phyloP scores from a whole-genome alignment of 2,888 invertebrate genomes.

The Ophion ventricosus region DNA sequence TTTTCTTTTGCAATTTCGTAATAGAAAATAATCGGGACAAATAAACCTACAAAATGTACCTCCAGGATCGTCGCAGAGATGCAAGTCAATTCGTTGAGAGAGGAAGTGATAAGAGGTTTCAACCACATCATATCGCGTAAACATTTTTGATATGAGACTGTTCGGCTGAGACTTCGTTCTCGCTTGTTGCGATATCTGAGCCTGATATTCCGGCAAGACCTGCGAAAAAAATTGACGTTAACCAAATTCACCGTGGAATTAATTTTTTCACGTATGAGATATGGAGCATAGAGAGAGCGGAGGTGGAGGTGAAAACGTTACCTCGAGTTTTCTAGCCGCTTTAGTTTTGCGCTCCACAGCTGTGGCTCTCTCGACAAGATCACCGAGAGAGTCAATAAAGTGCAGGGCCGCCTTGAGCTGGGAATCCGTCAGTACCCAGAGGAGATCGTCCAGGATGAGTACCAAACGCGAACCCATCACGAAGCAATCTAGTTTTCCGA shows the following conservation, averaged over 20 bases:
- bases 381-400: slow-evolving; percentile 93
- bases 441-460: slow-evolving; percentile 96
- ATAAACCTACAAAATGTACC: slow-evolving; percentile 83
- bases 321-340: slow-evolving; percentile 93
- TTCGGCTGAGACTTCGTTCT: slow-evolving; percentile 81
- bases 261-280: not conserved
- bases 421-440: slow-evolving; percentile 98
- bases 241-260: not conserved
- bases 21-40: not conserved
- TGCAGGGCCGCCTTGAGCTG: slow-evolving; percentile 96
- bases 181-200: slow-evolving; percentile 87
- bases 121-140: slow-evolving; percentile 95
- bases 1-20: not conserved
- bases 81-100: slow-evolving; percentile 96
- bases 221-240: slow-evolving; percentile 72
- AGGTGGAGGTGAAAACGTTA: slow-evolving; percentile 75
- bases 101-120: slow-evolving; percentile 99
- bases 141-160: slow-evolving; percentile 86
- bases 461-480: slow-evolving; percentile 96
- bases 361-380: slow-evolving; percentile 92
- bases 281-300: not conserved
- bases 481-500: slow-evolving; percentile 90
- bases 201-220: slow-evolving; percentile 90
- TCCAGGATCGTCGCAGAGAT: slow-evolving; percentile 97
- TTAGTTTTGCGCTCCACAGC: slow-evolving; percentile 92